Evolutionary conservation across 2,113 vertebrate species (phyloP).

Genomic region (Opisthocomus hoazin): DNA sequence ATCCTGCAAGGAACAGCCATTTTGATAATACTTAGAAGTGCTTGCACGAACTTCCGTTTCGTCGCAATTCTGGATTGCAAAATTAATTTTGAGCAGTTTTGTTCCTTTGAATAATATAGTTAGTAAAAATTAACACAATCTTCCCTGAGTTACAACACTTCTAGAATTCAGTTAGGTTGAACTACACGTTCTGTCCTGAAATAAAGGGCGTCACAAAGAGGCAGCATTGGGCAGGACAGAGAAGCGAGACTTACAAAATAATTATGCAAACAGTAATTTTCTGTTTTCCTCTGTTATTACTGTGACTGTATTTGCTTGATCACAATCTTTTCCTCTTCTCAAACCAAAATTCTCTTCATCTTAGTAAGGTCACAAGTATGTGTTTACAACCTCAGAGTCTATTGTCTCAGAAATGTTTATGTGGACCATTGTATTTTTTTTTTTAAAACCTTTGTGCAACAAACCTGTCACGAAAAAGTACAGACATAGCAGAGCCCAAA

Average conservation of each 20-base stretch:
- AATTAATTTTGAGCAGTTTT: neutral
- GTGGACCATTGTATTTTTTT: rapidly evolving
- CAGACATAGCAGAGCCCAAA: neutral
- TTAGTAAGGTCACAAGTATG: neutral
- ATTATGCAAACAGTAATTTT: neutral
- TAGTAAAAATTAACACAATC: neutral
- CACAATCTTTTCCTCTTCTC: neutral
- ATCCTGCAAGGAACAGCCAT: neutral
- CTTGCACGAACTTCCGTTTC: neutral
- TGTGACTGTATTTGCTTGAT: neutral
- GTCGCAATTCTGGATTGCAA: neutral
- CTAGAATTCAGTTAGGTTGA: neutral
- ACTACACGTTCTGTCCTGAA: neutral
- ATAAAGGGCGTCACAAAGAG: neutral
- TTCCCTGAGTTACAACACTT: too few relatives aligned
- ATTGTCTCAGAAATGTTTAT: neutral
- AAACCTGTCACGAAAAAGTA: neutral
- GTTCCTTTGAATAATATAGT: neutral
- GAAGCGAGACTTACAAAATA: neutral
- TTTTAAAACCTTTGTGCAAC: neutral
- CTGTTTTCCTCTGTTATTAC: neutral
- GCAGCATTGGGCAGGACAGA: neutral
- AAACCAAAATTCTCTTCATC: neutral
- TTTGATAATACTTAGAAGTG: neutral
- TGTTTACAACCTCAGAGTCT: neutral